Evolutionary conservation across 53 echinoderm and acorn worm species (phyloP), one percentile per base, ranked within the genome.

Genomic region (Arbacia lixula): DNA sequence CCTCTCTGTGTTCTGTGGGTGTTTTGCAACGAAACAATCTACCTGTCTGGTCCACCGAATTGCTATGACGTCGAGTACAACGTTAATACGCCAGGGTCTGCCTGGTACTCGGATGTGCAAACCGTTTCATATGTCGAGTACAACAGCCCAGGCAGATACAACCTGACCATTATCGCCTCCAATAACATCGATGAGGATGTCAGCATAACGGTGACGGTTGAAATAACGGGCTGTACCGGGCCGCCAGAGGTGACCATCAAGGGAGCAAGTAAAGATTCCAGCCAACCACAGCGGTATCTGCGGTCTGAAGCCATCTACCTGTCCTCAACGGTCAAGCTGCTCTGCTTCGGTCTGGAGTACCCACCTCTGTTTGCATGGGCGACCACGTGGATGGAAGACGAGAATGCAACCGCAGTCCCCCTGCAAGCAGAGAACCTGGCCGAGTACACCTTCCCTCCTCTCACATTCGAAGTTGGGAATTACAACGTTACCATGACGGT

Each of bases 1-100:
- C 93, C 87, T 69, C 54, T 79, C 3, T 93, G 93, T 46, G 63
- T 87, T 8, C 9, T 85, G 1, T 90, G 87, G 89, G 66, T 63
- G 63, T 81, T 81, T 26, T 81, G 82, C 12, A 81, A 81, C 61
- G 82, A 81, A 63, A 81, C 82, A 9, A 1, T 81, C 1, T 81
- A 43, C 49, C 41, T 81, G 19, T 81, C 82, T 19, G 82, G 82
- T 25, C 82, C 82, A n/a, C 82, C 82, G 0, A 63, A 81, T 38
- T 81, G 82, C 49, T 81, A 81, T 41, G 63, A 81, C 50, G 46
- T 32, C 17, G 29, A 40, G 10, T 81, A 81, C 33, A 11, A 32
- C 62, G 29, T 28, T 19, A 39, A 32, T 35, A 49, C 28, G 39
- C 64, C 82, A 0, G 82, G 82, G 28, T 12, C n/a, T 17, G 64